Evolutionary conservation across 2,888 invertebrate species (phyloP), one percentile per base, ranked within the genome.

Genomic region (Elysia crispata): DNA sequence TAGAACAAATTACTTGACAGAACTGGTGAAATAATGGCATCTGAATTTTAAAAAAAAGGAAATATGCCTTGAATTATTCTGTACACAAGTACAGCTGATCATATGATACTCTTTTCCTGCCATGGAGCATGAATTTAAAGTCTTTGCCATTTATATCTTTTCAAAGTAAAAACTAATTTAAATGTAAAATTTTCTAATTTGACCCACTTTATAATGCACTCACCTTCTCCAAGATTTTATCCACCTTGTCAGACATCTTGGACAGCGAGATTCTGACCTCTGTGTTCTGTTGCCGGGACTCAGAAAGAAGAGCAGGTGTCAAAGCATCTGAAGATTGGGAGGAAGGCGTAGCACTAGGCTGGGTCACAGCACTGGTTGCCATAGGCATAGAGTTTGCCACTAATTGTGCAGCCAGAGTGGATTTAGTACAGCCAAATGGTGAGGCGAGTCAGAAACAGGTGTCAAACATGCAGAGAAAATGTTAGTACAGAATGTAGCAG

Each of bases 261-360:
- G 93, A 92, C 82, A 95, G 92, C 84, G 94, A 94, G 91, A 95
- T 93, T 83, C 95, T 93, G n/a, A 95, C 91, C 90, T 95, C 95
- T 13, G 94, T 93, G 87, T 95, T 95, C 81, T 95, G 94, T 25
- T 94, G 94, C 83, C 95, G 92, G 77, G 94, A 94, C 91, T 95
- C 95, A 1, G 94, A 92, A 74, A 95, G 88, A 81, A 95, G 92
- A 84, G 94, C 91, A 83, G 94, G 94, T 64, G 94, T 88, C 82
- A 93, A 93, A 67, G 94, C 50, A 75, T 86, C 86, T 80, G 82
- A 62, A 50, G 83, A 73, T 15, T 76, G 72, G 54, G 79, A 75
- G 23, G 79, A 54, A 13, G 81, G 79, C 11, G 78, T 41, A n/a
- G n/a, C n/a, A n/a, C n/a, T 49, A 33, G 69, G n/a, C n/a, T n/a